Conservation (phyloP, 2,888 invertebrate species). For the Heliconius ismenius region DNA sequence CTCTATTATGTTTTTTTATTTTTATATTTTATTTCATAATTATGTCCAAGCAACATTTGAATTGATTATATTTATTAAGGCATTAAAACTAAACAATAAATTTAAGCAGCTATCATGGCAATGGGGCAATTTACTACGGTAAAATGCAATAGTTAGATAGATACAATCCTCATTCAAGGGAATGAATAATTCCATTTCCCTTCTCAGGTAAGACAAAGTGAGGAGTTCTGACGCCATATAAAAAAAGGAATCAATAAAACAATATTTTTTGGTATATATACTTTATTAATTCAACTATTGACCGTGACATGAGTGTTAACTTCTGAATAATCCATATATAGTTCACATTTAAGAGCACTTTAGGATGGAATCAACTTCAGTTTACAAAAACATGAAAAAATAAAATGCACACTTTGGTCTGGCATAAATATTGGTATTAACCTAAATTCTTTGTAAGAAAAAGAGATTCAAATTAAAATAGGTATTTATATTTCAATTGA, state of each 20-base stretch:
- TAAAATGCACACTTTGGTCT: constrained; percentile 60
- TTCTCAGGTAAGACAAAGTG: no score
- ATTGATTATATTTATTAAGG: neutral
- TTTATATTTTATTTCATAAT: no score
- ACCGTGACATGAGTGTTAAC: constrained; percentile 67
- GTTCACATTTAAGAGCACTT: constrained; percentile 80
- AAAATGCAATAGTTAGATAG: neutral
- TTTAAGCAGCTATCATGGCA: neutral
- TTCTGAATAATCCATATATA: constrained; percentile 67
- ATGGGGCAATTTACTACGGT: no score
- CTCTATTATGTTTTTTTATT: no score
- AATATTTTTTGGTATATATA: constrained; percentile 47
- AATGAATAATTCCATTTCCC: no score
- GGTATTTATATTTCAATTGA: constrained; percentile 19
- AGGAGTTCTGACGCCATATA: neutral
- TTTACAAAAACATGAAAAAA: constrained; percentile 62
- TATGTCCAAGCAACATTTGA: neutral
- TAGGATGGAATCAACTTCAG: constrained; percentile 79
- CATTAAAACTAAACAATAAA: neutral
- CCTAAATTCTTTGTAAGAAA: constrained; percentile 11
- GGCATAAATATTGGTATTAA: constrained; percentile 50
- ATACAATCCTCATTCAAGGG: no score
- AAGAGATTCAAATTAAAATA: constrained; percentile 41
- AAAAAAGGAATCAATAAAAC: neutral
- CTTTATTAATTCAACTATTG: constrained; percentile 69